A percentile compares a stretch with the other conserved stretches of the same genome.
phyloP scores from a whole-genome alignment of 2,113 vertebrate species.

The Nematolebias whitei region DNA sequence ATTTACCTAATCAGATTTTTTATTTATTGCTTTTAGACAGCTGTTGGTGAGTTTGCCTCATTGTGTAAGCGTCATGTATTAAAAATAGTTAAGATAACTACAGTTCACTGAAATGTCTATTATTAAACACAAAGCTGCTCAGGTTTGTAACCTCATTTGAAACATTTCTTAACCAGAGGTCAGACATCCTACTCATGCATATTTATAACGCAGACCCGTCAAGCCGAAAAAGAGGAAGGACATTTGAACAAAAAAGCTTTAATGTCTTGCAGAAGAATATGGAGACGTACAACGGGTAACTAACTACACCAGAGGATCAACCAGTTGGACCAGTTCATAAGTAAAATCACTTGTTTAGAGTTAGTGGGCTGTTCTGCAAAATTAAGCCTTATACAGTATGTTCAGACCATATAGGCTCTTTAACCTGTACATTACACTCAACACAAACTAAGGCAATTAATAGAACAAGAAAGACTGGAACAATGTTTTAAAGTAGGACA shows the following conservation, averaged over 20 bases:
- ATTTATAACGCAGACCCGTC: slow-evolving; percentile 4
- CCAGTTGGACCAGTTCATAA: slow-evolving; percentile 62
- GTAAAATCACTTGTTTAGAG: background rate
- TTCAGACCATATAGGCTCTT: background rate
- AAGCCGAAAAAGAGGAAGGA: slow-evolving; percentile 16
- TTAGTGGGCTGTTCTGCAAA: slow-evolving; percentile 7
- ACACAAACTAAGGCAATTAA: slow-evolving; percentile 8
- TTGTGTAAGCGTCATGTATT: background rate
- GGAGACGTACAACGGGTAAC: slow-evolving; percentile 15
- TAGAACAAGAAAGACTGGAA: background rate
- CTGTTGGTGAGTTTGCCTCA: background rate
- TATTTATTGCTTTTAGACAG: background rate
- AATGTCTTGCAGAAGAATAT: slow-evolving; percentile 31
- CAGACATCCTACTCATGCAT: background rate
- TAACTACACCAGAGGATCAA: slow-evolving; percentile 46
- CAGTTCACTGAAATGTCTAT: too few species aligned
- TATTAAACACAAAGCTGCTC: too few species aligned
- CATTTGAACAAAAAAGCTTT: slow-evolving; percentile 13
- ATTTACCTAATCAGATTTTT: background rate
- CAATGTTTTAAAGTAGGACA: slow-evolving; percentile 31
- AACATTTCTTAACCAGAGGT: background rate
- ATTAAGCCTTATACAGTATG: slow-evolving; percentile 3
- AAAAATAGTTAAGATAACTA: too few species aligned
- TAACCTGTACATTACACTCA: slow-evolving; percentile 3
- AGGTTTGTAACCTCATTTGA: too few species aligned